Percentiles rank a stretch among this genome's conserved stretches.
Evolutionary conservation across 2,113 vertebrate species (phyloP).

Genomic region (Zeus faber): DNA sequence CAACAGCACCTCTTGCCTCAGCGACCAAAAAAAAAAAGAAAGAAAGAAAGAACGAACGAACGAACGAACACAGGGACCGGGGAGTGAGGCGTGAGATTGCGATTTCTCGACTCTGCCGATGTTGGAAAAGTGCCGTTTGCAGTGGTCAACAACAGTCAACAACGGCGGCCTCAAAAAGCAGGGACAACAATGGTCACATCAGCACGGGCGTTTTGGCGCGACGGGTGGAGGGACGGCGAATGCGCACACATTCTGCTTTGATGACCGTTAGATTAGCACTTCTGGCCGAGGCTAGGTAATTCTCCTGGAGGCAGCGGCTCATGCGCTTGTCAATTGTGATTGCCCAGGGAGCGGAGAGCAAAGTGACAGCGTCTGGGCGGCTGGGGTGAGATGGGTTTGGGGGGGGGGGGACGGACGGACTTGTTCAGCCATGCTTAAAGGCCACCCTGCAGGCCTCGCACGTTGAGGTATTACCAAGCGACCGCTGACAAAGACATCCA

Average conservation of each 20-base stretch:
- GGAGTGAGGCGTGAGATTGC: conserved; percentile 51
- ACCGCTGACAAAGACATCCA: conserved; percentile 40
- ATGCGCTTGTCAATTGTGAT: conserved; percentile 41
- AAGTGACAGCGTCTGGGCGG: conserved; percentile 58
- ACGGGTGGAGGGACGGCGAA: conserved; percentile 78
- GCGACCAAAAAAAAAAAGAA: conserved; percentile 68
- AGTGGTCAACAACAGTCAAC: conserved; percentile 73
- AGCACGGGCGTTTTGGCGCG: conserved; percentile 76
- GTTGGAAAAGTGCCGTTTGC: conserved; percentile 75
- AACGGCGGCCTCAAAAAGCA: background rate
- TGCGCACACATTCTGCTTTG: conserved; percentile 74
- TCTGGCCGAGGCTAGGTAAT: conserved; percentile 76
- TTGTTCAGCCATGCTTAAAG: conserved; percentile 89
- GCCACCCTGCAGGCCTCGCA: conserved; percentile 83
- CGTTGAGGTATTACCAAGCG: conserved; percentile 63
- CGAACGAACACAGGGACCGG: too few species aligned
- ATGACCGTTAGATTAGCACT: conserved; percentile 95
- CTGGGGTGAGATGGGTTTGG: conserved; percentile 34
- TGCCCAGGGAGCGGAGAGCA: conserved; percentile 73
- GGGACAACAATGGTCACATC: conserved; percentile 58
- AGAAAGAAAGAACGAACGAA: too few species aligned
- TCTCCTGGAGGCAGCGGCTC: conserved; percentile 77
- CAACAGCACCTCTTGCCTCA: conserved; percentile 76
- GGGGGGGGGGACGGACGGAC: conserved; percentile 42
- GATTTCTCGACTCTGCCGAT: conserved; percentile 81